Conservation (phyloP, 2,888 invertebrate genomes). For the Muschampia plurimacula region DNA sequence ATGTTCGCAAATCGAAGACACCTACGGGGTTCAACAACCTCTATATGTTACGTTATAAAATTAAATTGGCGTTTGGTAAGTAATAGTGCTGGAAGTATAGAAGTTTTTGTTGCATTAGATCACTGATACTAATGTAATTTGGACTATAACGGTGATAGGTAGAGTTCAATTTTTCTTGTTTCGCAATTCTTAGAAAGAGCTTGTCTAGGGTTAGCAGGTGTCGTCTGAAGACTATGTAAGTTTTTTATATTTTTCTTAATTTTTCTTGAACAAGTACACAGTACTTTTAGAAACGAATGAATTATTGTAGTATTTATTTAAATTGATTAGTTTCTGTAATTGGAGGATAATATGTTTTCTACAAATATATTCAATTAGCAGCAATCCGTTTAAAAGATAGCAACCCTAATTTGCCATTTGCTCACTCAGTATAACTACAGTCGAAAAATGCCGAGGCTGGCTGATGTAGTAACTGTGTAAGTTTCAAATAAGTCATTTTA, state of each 20-base stretch:
- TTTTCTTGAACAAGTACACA: too few species aligned
- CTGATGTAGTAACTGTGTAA: slow-evolving; percentile 7
- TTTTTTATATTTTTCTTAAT: too few species aligned
- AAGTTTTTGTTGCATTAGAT: slow-evolving; percentile 52
- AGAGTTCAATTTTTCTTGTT: slow-evolving; percentile 48
- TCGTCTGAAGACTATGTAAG: too few species aligned
- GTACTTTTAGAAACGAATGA: too few species aligned
- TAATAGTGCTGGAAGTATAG: slow-evolving; percentile 58
- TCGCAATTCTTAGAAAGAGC: slow-evolving; percentile 68
- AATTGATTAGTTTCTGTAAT: too few species aligned
- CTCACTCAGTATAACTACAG: neutral
- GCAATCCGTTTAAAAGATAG: too few species aligned
- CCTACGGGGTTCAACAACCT: slow-evolving; percentile 47
- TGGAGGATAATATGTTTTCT: too few species aligned
- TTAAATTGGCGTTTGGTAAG: slow-evolving; percentile 59
- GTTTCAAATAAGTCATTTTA: neutral
- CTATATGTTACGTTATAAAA: slow-evolving; percentile 59
- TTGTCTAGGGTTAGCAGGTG: slow-evolving; percentile 14
- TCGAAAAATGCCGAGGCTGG: neutral
- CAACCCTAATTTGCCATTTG: neutral
- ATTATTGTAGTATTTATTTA: too few species aligned
- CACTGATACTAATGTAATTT: slow-evolving; percentile 46
- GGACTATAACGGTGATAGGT: slow-evolving; percentile 48
- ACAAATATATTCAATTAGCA: too few species aligned
- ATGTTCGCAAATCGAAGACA: slow-evolving; percentile 47